Evolutionary conservation across 2,888 invertebrate species (phyloP), one percentile per base, ranked within the genome.

Genomic region (Aethes cnicana): DNA sequence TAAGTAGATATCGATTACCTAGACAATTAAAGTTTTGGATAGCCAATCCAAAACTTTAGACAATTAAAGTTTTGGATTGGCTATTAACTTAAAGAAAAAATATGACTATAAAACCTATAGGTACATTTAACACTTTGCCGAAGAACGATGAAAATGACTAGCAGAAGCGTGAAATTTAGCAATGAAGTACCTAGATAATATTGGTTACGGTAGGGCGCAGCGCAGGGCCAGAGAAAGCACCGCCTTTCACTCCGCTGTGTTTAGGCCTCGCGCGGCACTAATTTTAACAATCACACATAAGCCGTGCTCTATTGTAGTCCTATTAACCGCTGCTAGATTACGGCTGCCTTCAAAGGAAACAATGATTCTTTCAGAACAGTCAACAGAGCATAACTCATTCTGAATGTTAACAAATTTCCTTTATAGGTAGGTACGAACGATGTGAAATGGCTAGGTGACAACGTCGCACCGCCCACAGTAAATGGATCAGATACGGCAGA

Each of bases 211-310:
- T 74, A 85, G 82, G 84, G 83, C 83, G n/a, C n/a, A n/a, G n/a
- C 81, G 72, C 66, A 87, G 88, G 87, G 88, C 83, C 73, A 72
- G 86, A 81, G 88, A 89, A 89, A 89, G 89, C 79, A 64, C n/a
- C 62, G 81, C 84, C 88, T 88, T 87, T 89, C 88, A 84, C 88
- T 85, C 69, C 65, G 63, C 69, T 66, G 68, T 62, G 69, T 76
- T 70, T 65, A 67, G 68, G 68, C 71, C 68, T 60, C 61, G 61
- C 59, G 69, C 66, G 67, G 66, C 62, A 72, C 74, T 76, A 72
- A 81, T 79, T 81, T 73, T 75, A 82, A 84, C 82, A 81, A 81
- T 80, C 70, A 74, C 74, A 77, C 65, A 72, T 72, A 74, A 76
- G 74, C 68, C 55, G 69, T 69, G 72, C 77, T 74, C 32, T 44